Evolutionary conservation across 2,888 invertebrate genomes (phyloP).

Genomic region (Acrobasis consociella): DNA sequence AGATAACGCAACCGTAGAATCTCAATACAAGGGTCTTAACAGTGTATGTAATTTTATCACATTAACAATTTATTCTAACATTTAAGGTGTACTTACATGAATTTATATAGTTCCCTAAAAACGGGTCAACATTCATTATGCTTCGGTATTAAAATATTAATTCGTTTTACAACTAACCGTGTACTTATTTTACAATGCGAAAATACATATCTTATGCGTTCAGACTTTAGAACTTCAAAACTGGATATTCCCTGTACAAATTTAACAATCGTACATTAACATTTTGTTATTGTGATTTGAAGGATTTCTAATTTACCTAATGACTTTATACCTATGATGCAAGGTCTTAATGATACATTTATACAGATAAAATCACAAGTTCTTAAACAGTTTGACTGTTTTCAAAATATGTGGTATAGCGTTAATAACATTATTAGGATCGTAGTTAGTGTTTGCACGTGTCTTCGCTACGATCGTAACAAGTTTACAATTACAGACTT

Average conservation of each 20-base stretch:
- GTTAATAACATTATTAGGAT: conserved; percentile 34
- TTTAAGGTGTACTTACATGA: conserved; percentile 67
- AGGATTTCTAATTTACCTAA: conserved; percentile 42
- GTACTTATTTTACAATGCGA: conserved; percentile 79
- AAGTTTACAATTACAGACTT: conserved; percentile 61
- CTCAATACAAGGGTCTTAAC: conserved; percentile 61
- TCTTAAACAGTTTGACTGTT: conserved; percentile 53
- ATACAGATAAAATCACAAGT: conserved; percentile 47
- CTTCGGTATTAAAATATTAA: conserved; percentile 78
- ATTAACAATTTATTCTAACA: conserved; percentile 71
- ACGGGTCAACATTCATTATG: conserved; percentile 72
- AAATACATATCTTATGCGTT: conserved; percentile 77
- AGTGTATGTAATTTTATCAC: conserved; percentile 69
- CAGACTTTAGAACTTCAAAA: conserved; percentile 79
- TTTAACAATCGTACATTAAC: conserved; percentile 73
- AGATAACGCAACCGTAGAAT: conserved; percentile 67
- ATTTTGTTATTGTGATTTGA: conserved; percentile 82
- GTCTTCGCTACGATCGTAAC: conserved; percentile 45
- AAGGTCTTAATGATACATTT: conserved; percentile 36
- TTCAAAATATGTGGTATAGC: conserved; percentile 41
- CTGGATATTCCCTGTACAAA: conserved; percentile 79
- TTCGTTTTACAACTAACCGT: conserved; percentile 74
- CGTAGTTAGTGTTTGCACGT: conserved; percentile 27
- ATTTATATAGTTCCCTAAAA: conserved; percentile 60
- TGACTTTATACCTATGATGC: conserved; percentile 32